Evolutionary conservation across 92 coral and sea anemone species (phyloP).

Genomic region (Porites rus): DNA sequence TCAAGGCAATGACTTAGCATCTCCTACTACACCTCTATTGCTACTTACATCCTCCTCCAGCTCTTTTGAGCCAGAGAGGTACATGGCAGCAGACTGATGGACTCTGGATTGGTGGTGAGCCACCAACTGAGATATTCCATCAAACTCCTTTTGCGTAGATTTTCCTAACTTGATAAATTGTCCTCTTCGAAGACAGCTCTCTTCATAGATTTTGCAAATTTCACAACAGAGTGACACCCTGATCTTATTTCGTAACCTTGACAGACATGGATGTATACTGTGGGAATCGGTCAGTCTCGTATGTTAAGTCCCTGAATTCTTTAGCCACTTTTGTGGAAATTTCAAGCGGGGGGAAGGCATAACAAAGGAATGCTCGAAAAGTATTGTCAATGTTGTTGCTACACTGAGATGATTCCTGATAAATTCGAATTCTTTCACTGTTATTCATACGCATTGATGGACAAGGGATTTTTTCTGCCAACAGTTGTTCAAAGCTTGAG

Average conservation of each 20-base stretch:
- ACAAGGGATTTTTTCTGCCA: background rate
- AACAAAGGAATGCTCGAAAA: background rate
- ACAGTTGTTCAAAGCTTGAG: background rate
- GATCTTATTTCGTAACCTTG: background rate
- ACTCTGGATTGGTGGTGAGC: conserved; percentile 14
- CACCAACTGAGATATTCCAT: conserved; percentile 7
- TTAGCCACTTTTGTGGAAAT: background rate
- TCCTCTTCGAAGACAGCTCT: background rate
- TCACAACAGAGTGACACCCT: background rate
- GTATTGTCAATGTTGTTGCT: background rate
- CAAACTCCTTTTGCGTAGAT: background rate
- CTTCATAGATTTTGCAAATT: background rate
- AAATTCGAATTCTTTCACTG: background rate
- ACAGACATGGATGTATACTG: background rate
- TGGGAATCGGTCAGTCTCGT: conserved; percentile 1
- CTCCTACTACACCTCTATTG: background rate
- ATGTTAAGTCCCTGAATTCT: conserved; percentile 3
- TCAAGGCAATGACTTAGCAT: background rate
- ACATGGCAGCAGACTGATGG: background rate
- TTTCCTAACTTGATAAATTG: background rate
- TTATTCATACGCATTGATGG: background rate
- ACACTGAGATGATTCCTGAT: background rate
- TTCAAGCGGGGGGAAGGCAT: background rate
- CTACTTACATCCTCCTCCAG: background rate
- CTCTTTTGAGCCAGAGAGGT: background rate